A percentile compares a stretch with the other conserved stretches of the same genome.
These are phyloP conservation scores for Drosophila formosana DNA, from an alignment of 2,888 invertebrate genomes.

Conservation along the genomic window DNA sequence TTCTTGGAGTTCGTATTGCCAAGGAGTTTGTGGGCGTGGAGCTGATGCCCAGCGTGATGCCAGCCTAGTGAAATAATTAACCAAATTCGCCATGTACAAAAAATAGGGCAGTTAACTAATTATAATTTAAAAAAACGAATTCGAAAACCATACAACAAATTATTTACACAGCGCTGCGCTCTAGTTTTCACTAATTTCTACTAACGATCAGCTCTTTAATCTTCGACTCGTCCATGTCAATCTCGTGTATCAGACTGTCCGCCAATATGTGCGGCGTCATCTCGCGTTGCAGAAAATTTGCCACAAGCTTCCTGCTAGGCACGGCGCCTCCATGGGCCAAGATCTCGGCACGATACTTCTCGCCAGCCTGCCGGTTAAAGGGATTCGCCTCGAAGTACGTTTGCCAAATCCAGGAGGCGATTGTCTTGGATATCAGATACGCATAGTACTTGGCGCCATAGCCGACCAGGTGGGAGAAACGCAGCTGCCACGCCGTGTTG, in stretches of 20 bases:
- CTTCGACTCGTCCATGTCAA: constrained; percentile 88
- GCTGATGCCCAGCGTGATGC: constrained; percentile 88
- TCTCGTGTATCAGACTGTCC: constrained; percentile 91
- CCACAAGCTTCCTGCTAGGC: constrained; percentile 91
- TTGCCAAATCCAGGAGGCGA: constrained; percentile 97
- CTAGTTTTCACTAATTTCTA: constrained; percentile 42
- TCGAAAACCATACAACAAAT: constrained; percentile 5
- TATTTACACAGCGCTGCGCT: constrained; percentile 43
- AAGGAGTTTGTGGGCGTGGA: constrained; percentile 92
- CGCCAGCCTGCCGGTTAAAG: constrained; percentile 91
- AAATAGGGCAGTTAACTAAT: constrained; percentile 59
- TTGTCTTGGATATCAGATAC: constrained; percentile 96
- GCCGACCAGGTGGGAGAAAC: constrained; percentile 98
- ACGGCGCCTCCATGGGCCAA: constrained; percentile 95
- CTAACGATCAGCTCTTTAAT: constrained; percentile 81
- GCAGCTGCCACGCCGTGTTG: constrained; percentile 97
- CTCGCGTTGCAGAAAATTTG: constrained; percentile 91
- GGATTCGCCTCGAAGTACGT: constrained; percentile 93
- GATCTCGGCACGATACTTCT: constrained; percentile 91
- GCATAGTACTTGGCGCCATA: constrained; percentile 99
- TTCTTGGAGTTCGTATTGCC: constrained; percentile 91
- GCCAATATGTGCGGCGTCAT: constrained; percentile 92
- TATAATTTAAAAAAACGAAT: constrained; percentile 53
- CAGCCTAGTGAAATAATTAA: constrained; percentile 47
- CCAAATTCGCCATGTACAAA: constrained; percentile 51